A percentile compares a stretch with the other conserved stretches of the same genome.
Evolutionary conservation across 2,113 vertebrate genomes (phyloP).

Genomic region (Geothlypis trichas): DNA sequence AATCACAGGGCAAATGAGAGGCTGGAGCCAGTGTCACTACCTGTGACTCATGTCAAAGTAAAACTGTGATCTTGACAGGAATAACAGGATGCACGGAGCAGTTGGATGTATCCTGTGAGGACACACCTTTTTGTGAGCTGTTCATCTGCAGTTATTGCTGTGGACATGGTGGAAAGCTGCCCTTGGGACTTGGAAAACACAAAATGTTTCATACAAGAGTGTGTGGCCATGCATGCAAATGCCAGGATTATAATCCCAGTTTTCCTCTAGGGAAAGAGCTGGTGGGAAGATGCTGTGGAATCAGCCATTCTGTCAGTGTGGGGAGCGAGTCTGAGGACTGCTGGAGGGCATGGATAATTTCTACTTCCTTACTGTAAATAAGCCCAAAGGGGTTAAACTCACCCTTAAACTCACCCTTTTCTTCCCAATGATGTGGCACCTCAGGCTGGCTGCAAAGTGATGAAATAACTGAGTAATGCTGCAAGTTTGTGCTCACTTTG

Average conservation of each 20-base stretch:
- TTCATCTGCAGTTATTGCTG: background rate
- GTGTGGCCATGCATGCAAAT: background rate
- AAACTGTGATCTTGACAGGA: constrained; percentile 43
- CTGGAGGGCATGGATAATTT: background rate
- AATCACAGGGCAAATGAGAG: background rate
- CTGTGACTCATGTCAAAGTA: constrained; percentile 8
- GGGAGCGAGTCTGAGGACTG: background rate
- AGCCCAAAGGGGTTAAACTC: constrained; percentile 14
- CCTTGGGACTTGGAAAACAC: background rate
- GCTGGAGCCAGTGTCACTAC: background rate
- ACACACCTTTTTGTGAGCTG: background rate
- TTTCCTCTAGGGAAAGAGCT: background rate
- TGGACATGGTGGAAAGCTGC: background rate
- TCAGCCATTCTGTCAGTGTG: background rate
- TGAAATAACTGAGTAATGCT: constrained; percentile 21
- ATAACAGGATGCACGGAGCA: constrained; percentile 34
- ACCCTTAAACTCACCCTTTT: background rate
- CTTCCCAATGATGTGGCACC: background rate
- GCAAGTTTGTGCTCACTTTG: background rate
- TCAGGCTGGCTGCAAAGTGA: background rate
- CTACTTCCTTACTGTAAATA: background rate
- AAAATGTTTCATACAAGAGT: background rate
- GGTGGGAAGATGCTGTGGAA: background rate
- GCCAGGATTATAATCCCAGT: background rate
- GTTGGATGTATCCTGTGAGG: constrained; percentile 23